Evolutionary conservation across 2,888 invertebrate genomes (phyloP), one percentile per base, ranked within the genome.

Genomic region (Notocelia uddmanniana): DNA sequence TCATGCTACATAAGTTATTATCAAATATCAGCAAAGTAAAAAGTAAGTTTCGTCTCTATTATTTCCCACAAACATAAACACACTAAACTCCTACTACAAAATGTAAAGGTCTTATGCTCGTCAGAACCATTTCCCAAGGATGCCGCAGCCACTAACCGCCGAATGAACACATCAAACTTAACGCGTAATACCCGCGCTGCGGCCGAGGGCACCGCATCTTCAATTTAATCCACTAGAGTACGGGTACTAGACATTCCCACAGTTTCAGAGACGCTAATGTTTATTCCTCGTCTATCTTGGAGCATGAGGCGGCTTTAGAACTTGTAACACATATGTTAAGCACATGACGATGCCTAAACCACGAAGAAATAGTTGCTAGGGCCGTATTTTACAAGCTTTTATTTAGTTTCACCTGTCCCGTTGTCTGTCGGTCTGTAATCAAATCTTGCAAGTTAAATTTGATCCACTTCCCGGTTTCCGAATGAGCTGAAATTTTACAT

Each of bases 101-200:
- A 0, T 6, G n/a, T n/a, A 15, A 15, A 41, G 45, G n/a, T 6
- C n/a, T 45, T 6, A 45, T 45, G n/a, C 6, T 45, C 45, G 18
- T 19, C 23, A 1, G 18, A 52, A 52, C 13, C 23, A 19, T 54
- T 15, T 54, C 54, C 11, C 54, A 23, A 54, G 23, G 10, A 50
- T 10, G 19, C 48, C 3, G 26, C 55, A 37, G 34, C 58, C 58
- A 19, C 21, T 37, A 59, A 37, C 18, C 26, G 55, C 26, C 57
- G 57, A 6, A 37, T 37, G 58, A 21, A 37, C 58, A 21, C 58
- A 59, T 59, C 37, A 19, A 58, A 58, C 58, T 37, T 58, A 37
- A 58, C 34, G 34, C 19, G 19, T 13, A 19, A 34, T 34, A 13
- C n/a, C 10, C 11, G 31, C 37, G n/a, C 31, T 19, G 50, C 50